Base-by-base conservation (phyloP, 92 coral and sea anemone genomes). In the Phenganax marumi region DNA sequence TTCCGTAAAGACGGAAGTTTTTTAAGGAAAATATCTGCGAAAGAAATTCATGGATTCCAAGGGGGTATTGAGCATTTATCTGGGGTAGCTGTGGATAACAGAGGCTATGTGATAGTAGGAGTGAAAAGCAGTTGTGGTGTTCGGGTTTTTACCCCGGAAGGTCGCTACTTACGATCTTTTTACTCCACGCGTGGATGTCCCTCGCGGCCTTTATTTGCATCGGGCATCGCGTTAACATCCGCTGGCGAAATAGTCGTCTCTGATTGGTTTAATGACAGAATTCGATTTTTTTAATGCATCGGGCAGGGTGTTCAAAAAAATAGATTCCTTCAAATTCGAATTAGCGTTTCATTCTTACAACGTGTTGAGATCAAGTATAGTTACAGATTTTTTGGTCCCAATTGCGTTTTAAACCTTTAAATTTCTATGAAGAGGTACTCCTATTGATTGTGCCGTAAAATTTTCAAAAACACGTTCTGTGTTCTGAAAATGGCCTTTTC, bases 211-310 rank as follows among this genome's bases (percentile, higher is more conserved):
- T 52, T 57, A 48, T 78, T 78, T 50, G 73, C 83, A 1, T 43
- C 83, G 57, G 83, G 83, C 26, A 78, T 78, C 52, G 83, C 83
- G 2, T 52, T 78, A 19, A 78, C 83, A 3, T 78, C 83, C 53
- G 83, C 56, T 4, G 83, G 83, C 12, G 83, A 78, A 78, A 78
- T 78, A 33, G 83, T 62, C 56, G 83, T 78, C 47, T 78, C 39
- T 60, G 83, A 78, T 62, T 78, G 73, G 83, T 46, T 61, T 2
- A 78, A 61, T 50, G 63, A 78, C 50, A 46, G 83, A 16, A 78
- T 78, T 49, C 72, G 83, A 12, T 78, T 78, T 48, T 63, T 78
- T 52, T 78, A 39, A 76, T 51, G 50, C 4, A 7, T 43, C 2
- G 12, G 17, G 52, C 26, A 12, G 11, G 60, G 57, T 16, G n/a